Conservation (phyloP, 2,113 vertebrate species). For the Centropus unirufus region DNA sequence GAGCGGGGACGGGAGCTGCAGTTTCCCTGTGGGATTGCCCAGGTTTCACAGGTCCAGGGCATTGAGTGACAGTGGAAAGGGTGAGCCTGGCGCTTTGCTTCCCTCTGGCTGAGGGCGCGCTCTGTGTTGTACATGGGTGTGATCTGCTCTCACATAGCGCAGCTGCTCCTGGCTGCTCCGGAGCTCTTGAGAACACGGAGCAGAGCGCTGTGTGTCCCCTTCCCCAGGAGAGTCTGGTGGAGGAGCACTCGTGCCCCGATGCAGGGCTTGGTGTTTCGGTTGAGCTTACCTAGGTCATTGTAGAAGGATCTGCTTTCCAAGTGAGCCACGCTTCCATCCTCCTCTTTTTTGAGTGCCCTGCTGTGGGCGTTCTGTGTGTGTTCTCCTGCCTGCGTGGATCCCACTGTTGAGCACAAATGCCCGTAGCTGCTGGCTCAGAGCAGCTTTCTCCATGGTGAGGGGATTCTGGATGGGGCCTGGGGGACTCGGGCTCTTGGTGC, state of each 20-base stretch:
- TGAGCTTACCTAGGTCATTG: background rate
- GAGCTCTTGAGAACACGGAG: background rate
- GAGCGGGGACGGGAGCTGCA: background rate
- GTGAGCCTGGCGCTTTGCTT: conserved; percentile 46
- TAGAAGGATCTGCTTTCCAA: background rate
- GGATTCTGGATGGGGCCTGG: background rate
- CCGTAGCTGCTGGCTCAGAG: background rate
- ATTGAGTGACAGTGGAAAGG: conserved; percentile 53
- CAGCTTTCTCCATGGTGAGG: background rate
- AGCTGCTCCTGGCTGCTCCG: background rate
- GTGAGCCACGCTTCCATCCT: background rate
- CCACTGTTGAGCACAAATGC: background rate
- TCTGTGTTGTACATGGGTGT: conserved; percentile 8
- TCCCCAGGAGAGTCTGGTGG: background rate
- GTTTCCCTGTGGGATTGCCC: conserved; percentile 45
- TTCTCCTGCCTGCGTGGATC: background rate
- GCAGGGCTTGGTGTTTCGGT: background rate
- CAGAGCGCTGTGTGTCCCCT: background rate
- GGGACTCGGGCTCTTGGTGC: background rate
- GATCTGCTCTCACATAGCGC: background rate
- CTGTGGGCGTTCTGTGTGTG: background rate
- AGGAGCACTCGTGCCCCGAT: background rate
- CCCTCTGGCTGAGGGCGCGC: conserved; percentile 46
- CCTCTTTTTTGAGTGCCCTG: background rate
- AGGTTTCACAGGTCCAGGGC: conserved; percentile 21